Evolutionary conservation across 1,140 invertebrate species (phyloP).

Genomic region (Homarus americanus): DNA sequence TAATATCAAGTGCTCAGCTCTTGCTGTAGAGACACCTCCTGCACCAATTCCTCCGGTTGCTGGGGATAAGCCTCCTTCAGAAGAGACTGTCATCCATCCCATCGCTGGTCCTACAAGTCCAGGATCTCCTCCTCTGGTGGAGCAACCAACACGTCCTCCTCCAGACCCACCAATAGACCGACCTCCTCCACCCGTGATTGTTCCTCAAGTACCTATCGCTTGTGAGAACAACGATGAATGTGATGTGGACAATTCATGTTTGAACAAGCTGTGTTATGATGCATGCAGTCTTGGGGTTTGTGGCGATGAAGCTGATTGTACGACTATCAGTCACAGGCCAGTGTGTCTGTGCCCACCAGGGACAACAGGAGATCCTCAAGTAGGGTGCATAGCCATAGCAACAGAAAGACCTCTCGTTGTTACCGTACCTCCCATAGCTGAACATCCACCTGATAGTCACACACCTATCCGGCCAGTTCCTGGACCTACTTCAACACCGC

Average conservation of each 20-base stretch:
- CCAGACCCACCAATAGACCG: neutral
- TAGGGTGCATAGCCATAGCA: slow-evolving; percentile 83
- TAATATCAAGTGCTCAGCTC: slow-evolving; percentile 83
- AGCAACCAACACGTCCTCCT: neutral
- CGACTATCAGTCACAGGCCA: slow-evolving; percentile 87
- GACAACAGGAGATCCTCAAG: slow-evolving; percentile 84
- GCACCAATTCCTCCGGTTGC: slow-evolving; percentile 83
- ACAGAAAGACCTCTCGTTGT: slow-evolving; percentile 23
- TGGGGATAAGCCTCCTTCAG: slow-evolving; percentile 7
- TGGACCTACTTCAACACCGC: slow-evolving; percentile 43
- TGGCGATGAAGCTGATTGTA: slow-evolving; percentile 88
- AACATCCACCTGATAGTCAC: neutral
- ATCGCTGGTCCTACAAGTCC: slow-evolving; percentile 21
- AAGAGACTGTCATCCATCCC: slow-evolving; percentile 29
- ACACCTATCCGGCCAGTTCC: slow-evolving; percentile 30
- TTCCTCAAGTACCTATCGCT: slow-evolving; percentile 80
- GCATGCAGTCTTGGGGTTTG: slow-evolving; percentile 86
- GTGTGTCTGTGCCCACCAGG: slow-evolving; percentile 89
- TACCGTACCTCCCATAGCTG: slow-evolving; percentile 24
- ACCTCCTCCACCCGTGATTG: slow-evolving; percentile 50
- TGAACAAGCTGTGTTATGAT: slow-evolving; percentile 87
- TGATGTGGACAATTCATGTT: slow-evolving; percentile 85
- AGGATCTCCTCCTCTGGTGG: slow-evolving; percentile 19
- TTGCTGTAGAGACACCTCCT: slow-evolving; percentile 89
- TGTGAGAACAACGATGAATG: slow-evolving; percentile 89